phyloP scores from a whole-genome alignment of 2,113 vertebrate genomes.

The Nesogale talazaci region DNA sequence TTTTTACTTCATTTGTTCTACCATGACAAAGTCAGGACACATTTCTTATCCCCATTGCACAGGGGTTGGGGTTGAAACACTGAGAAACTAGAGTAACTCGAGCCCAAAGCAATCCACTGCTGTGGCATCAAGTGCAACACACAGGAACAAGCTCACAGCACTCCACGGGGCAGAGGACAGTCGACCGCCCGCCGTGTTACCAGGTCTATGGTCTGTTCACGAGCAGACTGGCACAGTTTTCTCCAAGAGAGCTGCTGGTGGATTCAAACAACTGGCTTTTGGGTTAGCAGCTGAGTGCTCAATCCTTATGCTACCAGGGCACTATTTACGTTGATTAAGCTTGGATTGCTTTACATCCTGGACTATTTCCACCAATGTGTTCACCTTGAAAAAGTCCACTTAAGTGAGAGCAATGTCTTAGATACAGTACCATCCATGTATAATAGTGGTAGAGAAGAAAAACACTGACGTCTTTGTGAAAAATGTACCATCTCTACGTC shows the following conservation, averaged over 20 bases:
- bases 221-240: background rate
- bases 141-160: background rate
- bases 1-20: background rate
- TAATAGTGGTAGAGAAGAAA: background rate
- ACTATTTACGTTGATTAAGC: conserved; percentile 18
- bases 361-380: background rate
- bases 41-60: background rate
- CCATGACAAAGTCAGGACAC: background rate
- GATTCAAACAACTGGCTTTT: background rate
- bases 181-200: background rate
- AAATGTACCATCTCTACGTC: background rate
- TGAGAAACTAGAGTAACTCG: background rate
- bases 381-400: conserved; percentile 1
- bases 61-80: background rate
- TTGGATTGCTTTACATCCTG: background rate
- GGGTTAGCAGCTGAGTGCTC: background rate
- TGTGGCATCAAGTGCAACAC: background rate
- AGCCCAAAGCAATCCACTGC: background rate
- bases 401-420: conserved; percentile 28
- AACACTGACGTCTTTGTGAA: conserved; percentile 19
- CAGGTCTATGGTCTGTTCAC: background rate
- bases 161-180: background rate
- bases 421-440: background rate
- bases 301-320: background rate
- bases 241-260: background rate